Base-by-base conservation (phyloP, 2,797 vertebrate species). In the Tenualosa thibaudeaui region DNA sequence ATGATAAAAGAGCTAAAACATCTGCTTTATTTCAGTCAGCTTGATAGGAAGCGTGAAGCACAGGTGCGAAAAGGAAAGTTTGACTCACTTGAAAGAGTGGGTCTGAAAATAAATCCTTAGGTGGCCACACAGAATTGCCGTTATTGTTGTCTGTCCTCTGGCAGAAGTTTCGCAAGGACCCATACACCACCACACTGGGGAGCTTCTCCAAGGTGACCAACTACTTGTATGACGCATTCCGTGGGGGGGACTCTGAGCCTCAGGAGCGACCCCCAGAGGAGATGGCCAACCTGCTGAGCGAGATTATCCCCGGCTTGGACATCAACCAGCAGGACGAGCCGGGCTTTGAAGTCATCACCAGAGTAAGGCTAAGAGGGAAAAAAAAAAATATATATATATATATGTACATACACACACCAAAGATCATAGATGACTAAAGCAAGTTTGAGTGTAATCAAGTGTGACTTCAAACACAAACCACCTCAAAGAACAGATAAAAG, bases 161-260 rank as follows among this genome's bases (percentile, higher is more conserved):
- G 82, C 93, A 97, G 96, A 97, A 95, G 90, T 92, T 94, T 89
- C 95, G 93, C 91, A 96, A 92, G 87, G 95, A 96, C 92, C 96
- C 96, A 0, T 96, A 96, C 43, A 93, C 92, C 65, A 92, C 95
- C 86, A 97, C 96, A 68, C 93, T 97, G 94, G 95, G 94, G 88
- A 93, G 92, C 90, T 95, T 97, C 92, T 96, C 96, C 90, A 97
- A 94, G 94, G 96, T 97, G 86, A 96, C 96, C 90, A 96, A 97
- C 92, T 96, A 95, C 91, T 92, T 97, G 89, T 95, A 94, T 90
- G 95, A 96, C 87, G 96, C 94, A 83, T 93, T 96, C 86, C 93
- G 95, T 84, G 93, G 91, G 88, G 94, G 86, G 1, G 95, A 96
- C 86, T 75, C 92, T 51, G 89, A 92, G 43, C 88, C 83, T 82